Evolutionary conservation across 2,797 vertebrate species (phyloP), one percentile per base, ranked within the genome.

Genomic region (Artibeus jamaicensis): DNA sequence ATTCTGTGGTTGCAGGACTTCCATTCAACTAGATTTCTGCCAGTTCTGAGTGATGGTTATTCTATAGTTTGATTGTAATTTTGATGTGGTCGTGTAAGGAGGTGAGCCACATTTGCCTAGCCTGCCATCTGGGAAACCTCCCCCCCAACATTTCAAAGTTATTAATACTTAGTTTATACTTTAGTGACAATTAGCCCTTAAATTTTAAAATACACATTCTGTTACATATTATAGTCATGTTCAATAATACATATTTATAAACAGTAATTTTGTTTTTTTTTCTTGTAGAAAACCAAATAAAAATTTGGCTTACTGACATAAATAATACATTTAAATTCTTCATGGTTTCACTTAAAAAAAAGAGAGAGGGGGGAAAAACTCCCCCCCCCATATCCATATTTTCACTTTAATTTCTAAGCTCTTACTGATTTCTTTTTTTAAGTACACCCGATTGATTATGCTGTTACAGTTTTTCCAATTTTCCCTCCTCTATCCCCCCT

Each of bases 271-370:
- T 92, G n/a, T 16, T 22, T 86, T 79, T 86, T 79, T 89, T 91
- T 85, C 65, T 93, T 53, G 70, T 12, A 88, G 48, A 18, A 91
- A 95, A 37, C 67, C 89, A 83, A 24, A 86, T 46, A 87, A 94
- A 83, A 87, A 44, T 59, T 73, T 91, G 8, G 50, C 39, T 85
- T 57, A 32, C 16, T 59, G 26, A 92, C 8, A 82, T 16, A 19
- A 81, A 39, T 68, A 94, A 78, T 71, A 86, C 26, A 85, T 73
- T 89, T 90, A 90, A 92, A 67, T 86, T 81, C 32, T 39, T 74
- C 34, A 16, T 78, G 55, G 24, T 55, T 79, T 84, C 82, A 77
- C 32, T 59, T 53, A 83, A 46, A 83, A n/a, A n/a, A n/a, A n/a
- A n/a, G n/a, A n/a, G n/a, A 22, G n/a, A n/a, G n/a, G n/a, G n/a